Base-by-base conservation (phyloP, 92 coral and sea anemone species). In the Meandrina meandrites region DNA sequence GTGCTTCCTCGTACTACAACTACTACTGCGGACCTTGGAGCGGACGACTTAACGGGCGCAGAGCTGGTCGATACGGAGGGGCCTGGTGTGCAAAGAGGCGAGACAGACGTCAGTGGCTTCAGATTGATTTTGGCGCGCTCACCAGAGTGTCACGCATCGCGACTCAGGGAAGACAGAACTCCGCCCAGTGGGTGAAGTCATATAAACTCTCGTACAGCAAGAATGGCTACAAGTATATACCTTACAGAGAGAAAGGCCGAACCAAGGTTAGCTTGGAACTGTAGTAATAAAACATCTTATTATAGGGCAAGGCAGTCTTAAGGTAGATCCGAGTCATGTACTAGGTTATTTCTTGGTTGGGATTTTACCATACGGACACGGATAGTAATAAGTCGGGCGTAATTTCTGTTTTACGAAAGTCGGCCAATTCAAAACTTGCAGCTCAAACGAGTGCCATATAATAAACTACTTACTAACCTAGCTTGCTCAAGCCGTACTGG, bases 61-160 rank as follows among this genome's bases (percentile, higher is more conserved):
- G 94, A 12, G 75, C 70, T 54, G 91, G 93, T 16, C 86, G 90
- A 5, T 72, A 89, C 64, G 93, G 88, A 35, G 88, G 94, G 56
- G 95, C 98, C 72, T 94, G 98, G 98, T 94, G 96, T 81, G 90
- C 98, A 17, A 90, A 94, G 80, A 88, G 84, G 21, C 80, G 76
- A 0, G 89, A 93, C 90, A 89, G 88, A 32, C 71, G 72, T 0
- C 98, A 93, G 81, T 94, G 96, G 96, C 79, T 94, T 50, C 91
- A 94, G 84, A 84, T 94, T 51, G 98, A 94, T 85, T 93, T 94
- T 87, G 98, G 96, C 53, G 95, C 96, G 1, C 48, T 88, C 16
- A 82, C 96, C 5, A 86, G 22, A 76, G 93, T 94, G 51, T 48
- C 91, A 2, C 91, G 94, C 70, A 50, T 91, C 16, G 98, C 93